phyloP scores from a whole-genome alignment of 2,888 invertebrate species.

The Lasiommata megera region DNA sequence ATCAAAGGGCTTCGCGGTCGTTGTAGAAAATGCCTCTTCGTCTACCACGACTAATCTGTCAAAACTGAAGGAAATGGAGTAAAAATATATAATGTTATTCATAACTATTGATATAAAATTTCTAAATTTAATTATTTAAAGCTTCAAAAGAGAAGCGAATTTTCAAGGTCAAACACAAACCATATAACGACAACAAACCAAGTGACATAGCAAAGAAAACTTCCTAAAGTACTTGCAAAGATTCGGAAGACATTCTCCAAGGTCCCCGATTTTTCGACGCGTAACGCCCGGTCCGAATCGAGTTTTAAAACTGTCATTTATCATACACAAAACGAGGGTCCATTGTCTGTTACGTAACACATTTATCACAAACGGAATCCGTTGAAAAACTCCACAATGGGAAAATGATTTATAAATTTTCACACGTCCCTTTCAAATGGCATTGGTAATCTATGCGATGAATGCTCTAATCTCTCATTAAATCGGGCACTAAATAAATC shows the following conservation, averaged over 20 bases:
- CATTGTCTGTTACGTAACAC: constrained; percentile 54
- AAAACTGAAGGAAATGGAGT: too few species aligned
- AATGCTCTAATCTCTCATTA: constrained; percentile 4
- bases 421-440: constrained; percentile 45
- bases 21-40: too few species aligned
- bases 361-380: constrained; percentile 62
- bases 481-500: neutral
- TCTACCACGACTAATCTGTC: too few species aligned
- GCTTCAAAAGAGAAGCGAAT: too few species aligned
- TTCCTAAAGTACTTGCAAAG: neutral
- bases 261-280: constrained; percentile 3
- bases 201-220: neutral
- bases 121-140: too few species aligned
- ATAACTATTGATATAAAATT: too few species aligned
- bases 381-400: constrained; percentile 30
- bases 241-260: neutral
- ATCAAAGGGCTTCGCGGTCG: too few species aligned
- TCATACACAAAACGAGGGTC: constrained; percentile 44
- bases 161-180: too few species aligned
- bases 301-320: constrained; percentile 49
- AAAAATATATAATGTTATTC: too few species aligned
- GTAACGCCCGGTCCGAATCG: constrained; percentile 35
- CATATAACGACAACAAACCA: neutral
- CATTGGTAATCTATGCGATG: neutral
- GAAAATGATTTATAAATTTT: constrained; percentile 57